Percentiles rank a stretch among this genome's conserved stretches.
These are phyloP conservation scores for Pluvianellus socialis DNA, from an alignment of 2,113 vertebrate genomes.

Conservation along the genomic window DNA sequence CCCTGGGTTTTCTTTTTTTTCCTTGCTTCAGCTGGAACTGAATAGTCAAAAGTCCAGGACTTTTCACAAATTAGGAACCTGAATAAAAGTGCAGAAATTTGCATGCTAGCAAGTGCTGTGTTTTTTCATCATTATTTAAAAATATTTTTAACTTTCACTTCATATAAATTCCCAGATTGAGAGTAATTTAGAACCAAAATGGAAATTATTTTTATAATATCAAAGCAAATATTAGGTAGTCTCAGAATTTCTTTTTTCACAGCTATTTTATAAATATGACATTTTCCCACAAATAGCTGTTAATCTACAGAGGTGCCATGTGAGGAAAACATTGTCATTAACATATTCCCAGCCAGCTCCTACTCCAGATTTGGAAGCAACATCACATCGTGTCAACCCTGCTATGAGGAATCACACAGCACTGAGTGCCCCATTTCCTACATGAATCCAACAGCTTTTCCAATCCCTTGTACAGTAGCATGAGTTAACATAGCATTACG, in stretches of 20 bases:
- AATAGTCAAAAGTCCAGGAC: neutral
- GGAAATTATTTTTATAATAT: neutral
- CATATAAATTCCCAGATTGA: neutral
- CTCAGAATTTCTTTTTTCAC: neutral
- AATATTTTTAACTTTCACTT: neutral
- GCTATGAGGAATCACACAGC: neutral
- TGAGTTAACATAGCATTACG: neutral
- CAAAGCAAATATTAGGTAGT: neutral
- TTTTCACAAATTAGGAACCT: neutral
- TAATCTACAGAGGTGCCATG: neutral
- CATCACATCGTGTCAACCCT: neutral
- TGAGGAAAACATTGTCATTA: neutral
- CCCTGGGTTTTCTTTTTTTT: neutral
- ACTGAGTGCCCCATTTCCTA: neutral
- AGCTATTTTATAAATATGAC: neutral
- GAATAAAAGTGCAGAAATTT: neutral
- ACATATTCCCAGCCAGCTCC: neutral
- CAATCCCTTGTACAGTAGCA: neutral
- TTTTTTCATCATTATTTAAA: neutral
- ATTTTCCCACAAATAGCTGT: neutral
- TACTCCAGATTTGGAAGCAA: neutral
- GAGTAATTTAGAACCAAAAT: neutral
- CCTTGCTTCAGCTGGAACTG: neutral
- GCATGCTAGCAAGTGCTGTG: neutral
- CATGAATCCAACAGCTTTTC: neutral